phyloP scores from a whole-genome alignment of 2,888 invertebrate genomes.

The Drosophila infuscata region DNA sequence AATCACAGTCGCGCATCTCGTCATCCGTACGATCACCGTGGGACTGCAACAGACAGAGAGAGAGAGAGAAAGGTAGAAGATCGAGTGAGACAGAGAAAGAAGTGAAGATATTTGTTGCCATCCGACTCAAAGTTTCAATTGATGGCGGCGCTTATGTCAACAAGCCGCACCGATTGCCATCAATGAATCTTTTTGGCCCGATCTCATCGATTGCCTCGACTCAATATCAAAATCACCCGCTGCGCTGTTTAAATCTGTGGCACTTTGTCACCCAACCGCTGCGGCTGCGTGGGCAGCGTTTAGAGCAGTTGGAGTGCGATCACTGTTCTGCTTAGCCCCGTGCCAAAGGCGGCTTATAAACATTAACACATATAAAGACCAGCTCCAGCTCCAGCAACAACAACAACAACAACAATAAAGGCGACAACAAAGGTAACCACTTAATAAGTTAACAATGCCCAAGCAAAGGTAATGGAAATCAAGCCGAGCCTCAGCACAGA shows the following conservation, averaged over 20 bases:
- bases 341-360: constrained; percentile 25
- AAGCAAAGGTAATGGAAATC: constrained; percentile 64
- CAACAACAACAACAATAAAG: constrained; percentile 25
- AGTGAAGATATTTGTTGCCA: background rate
- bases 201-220: constrained; percentile 16
- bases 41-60: constrained; percentile 73
- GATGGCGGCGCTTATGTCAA: constrained; percentile 72
- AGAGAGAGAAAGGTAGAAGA: background rate
- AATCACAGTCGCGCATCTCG: constrained; percentile 85
- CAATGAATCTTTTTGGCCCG: constrained; percentile 37
- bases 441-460: constrained; percentile 79
- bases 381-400: constrained; percentile 1
- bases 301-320: constrained; percentile 38
- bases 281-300: constrained; percentile 67
- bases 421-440: constrained; percentile 77
- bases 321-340: constrained; percentile 44
- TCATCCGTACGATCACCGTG: constrained; percentile 85
- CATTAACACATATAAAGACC: constrained; percentile 38
- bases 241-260: constrained; percentile 52
- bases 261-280: constrained; percentile 51
- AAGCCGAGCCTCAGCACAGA: constrained; percentile 19
- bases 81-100: background rate
- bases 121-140: constrained; percentile 33
- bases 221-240: constrained; percentile 43
- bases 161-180: constrained; percentile 51